Evolutionary conservation across 2,888 invertebrate genomes (phyloP).

Genomic region (Diarsia rubi): DNA sequence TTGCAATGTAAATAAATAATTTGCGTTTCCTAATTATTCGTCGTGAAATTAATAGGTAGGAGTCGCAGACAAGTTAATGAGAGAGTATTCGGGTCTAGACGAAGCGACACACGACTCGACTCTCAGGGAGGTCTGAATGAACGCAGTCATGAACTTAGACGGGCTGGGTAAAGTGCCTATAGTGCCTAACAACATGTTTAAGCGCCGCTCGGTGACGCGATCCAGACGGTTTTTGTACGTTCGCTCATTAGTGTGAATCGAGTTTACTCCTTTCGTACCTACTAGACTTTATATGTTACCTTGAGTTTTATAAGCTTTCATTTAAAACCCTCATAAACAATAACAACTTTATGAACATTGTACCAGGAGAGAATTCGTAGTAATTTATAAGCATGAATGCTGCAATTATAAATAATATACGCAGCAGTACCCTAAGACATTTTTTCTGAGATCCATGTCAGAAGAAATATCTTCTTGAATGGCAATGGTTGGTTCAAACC

Average conservation of each 20-base stretch:
- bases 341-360: background rate
- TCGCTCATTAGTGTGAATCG: constrained; percentile 56
- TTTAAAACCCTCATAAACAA: background rate
- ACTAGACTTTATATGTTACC: constrained; percentile 8
- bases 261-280: constrained; percentile 38
- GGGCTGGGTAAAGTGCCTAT: constrained; percentile 56
- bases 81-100: constrained; percentile 55
- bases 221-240: constrained; percentile 40
- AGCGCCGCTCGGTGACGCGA: constrained; percentile 28
- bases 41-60: constrained; percentile 27
- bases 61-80: constrained; percentile 63
- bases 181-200: constrained; percentile 31
- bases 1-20: constrained; percentile 11
- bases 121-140: constrained; percentile 58
- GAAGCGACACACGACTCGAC: constrained; percentile 48
- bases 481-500: no score
- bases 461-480: no score
- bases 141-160: constrained; percentile 52
- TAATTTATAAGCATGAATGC: no score
- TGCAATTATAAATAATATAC: no score
- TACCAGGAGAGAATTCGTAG: background rate
- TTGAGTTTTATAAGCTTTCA: background rate
- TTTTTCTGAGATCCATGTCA: no score
- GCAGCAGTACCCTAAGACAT: no score
- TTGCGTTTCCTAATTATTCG: constrained; percentile 45